Base-by-base conservation (phyloP, 1,140 invertebrate genomes). In the Globodera rostochiensis region DNA sequence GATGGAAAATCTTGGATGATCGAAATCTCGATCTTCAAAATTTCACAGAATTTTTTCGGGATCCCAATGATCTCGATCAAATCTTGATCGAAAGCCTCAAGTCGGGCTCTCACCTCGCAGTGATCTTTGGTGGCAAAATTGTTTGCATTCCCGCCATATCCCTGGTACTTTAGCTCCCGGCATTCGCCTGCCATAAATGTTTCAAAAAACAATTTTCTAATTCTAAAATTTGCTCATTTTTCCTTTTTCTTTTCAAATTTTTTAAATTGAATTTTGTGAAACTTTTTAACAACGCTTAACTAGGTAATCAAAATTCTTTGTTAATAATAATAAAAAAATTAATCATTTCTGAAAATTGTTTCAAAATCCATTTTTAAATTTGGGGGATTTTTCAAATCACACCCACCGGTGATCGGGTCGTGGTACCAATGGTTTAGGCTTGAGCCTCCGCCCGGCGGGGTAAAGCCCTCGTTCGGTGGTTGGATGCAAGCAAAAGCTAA, bases 391-490 rank as follows among this genome's bases (percentile, higher is more conserved):
- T 36, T 36, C 78, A 36, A 36, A 36, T 36, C 25, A 50, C 11
- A 15, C 57, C 57, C 57, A 60, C 57, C 57, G 21, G 86, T 87
- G 77, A 89, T 88, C 45, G 87, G 88, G 71, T 88, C 88, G 74
- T 88, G 87, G 79, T 90, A 89, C 88, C 88, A 89, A 84, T 89
- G 88, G 70, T 89, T 89, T 21, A 89, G 74, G 15, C 87, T 89
- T 47, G 88, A 88, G 8, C 88, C 88, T 64, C 88, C 88, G 25
- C 87, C 87, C 13, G 87, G 87, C 13, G 88, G 88, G n/a, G 88
- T 89, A 81, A 88, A 88, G 11, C 88, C 88, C 76, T 89, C 88
- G 79, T 90, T 90, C 11, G 88, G 88, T 45, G 88, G 88, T 74
- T 90, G 88, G 67, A 89, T 89, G 67, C 88, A 89, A 19, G 88